phyloP scores from a whole-genome alignment of 2,888 invertebrate genomes.

The Esperia sulphurella region DNA sequence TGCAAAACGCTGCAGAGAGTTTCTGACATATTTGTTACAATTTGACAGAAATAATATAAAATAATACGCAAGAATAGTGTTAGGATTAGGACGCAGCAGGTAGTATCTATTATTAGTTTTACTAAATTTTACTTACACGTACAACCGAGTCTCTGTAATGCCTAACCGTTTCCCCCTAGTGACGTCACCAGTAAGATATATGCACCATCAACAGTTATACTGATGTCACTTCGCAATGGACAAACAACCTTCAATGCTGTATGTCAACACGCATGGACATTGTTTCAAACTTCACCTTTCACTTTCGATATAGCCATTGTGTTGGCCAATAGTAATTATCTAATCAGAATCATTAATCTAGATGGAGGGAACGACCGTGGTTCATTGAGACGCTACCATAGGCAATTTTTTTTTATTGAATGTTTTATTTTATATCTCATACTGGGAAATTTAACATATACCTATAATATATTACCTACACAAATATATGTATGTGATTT shows the following conservation, averaged over 20 bases:
- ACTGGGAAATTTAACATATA: background rate
- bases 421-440: background rate
- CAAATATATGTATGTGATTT: too few species aligned
- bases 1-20: too few species aligned
- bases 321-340: slow-evolving; percentile 50
- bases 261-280: slow-evolving; percentile 33
- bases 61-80: too few species aligned
- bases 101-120: too few species aligned
- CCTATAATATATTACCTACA: too few species aligned
- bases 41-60: too few species aligned
- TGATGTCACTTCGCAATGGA: background rate
- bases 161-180: too few species aligned
- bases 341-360: slow-evolving; percentile 54
- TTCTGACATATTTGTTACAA: too few species aligned
- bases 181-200: background rate
- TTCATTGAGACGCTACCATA: background rate
- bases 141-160: too few species aligned
- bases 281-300: slow-evolving; percentile 46
- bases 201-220: background rate
- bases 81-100: too few species aligned
- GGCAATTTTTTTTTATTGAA: background rate
- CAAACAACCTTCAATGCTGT: slow-evolving; percentile 23
- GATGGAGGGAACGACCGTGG: slow-evolving; percentile 29
- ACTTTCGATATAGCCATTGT: slow-evolving; percentile 42
- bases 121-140: too few species aligned